These are phyloP conservation scores for Branchinecta sandiegonensis DNA, from an alignment of 2,888 invertebrate genomes.

Conservation along the genomic window DNA sequence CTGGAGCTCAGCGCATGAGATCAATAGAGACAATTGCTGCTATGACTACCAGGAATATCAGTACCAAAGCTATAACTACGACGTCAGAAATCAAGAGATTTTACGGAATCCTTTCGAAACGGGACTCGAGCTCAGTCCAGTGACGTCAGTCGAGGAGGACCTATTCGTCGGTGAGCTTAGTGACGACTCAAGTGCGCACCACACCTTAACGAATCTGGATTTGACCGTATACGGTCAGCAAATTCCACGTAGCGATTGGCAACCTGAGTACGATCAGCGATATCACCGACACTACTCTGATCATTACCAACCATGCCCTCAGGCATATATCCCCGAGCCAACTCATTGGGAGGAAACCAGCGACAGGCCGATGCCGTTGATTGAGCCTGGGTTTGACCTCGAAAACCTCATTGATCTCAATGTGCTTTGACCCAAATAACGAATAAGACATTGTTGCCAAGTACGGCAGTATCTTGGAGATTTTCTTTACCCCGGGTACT, in stretches of 20 bases:
- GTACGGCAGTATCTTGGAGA: too few relatives aligned
- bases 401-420: constrained; percentile 23
- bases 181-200: neutral
- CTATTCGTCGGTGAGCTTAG: neutral
- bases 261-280: constrained; percentile 5
- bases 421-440: constrained; percentile 17
- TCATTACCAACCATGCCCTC: neutral
- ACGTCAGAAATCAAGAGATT: neutral
- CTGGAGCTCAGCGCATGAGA: neutral
- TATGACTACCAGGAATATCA: constrained; percentile 1
- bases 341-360: constrained; percentile 15
- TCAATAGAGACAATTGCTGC: neutral
- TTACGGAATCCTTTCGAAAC: neutral
- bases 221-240: constrained; percentile 23
- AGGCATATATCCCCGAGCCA: neutral
- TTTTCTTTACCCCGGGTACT: too few relatives aligned
- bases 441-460: too few relatives aligned
- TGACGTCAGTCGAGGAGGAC: neutral
- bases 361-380: constrained; percentile 18
- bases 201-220: constrained; percentile 17
- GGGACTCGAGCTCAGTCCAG: neutral
- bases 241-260: neutral
- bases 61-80: neutral
- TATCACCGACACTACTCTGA: constrained; percentile 4
- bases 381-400: constrained; percentile 23